Evolutionary conservation across 2,888 invertebrate species (phyloP).

Genomic region (Sarcophaga carnaria): DNA sequence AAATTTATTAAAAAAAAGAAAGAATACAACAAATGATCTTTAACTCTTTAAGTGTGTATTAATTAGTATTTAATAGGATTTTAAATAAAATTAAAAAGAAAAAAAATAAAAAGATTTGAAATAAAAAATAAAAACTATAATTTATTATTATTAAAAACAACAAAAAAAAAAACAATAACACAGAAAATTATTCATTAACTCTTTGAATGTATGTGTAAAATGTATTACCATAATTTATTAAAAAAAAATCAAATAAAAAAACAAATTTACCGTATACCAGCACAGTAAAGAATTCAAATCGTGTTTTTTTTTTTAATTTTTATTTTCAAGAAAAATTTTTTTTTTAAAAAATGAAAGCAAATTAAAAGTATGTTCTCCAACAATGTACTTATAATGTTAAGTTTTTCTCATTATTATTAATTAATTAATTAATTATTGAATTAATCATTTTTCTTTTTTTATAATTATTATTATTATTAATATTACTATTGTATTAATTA

Average conservation of each 20-base stretch:
- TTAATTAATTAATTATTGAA: too few species aligned
- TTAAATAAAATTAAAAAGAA: slow-evolving; percentile 28
- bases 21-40: slow-evolving; percentile 48
- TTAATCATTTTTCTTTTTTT: not conserved
- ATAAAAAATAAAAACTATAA: slow-evolving; percentile 51
- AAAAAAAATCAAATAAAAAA: slow-evolving; percentile 35
- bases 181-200: slow-evolving; percentile 52
- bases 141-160: slow-evolving; percentile 55
- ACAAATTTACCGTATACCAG: slow-evolving; percentile 37
- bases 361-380: slow-evolving; percentile 19
- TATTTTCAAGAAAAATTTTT: not conserved
- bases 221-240: slow-evolving; percentile 69
- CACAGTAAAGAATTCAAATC: slow-evolving; percentile 45
- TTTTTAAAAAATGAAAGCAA: not conserved
- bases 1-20: not conserved
- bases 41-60: slow-evolving; percentile 68
- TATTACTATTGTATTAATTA: slow-evolving; percentile 36
- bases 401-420: slow-evolving; percentile 30
- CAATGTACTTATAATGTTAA: slow-evolving; percentile 53
- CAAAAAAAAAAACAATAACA: slow-evolving; percentile 5
- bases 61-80: slow-evolving; percentile 69
- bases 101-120: not conserved
- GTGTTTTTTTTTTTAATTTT: slow-evolving; percentile 9
- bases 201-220: slow-evolving; percentile 64
- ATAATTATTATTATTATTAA: slow-evolving; percentile 12